Percentiles rank a stretch among this genome's conserved stretches.
Conservation (phyloP, 2,888 invertebrate genomes). For the Azorinus chamasolen region DNA sequence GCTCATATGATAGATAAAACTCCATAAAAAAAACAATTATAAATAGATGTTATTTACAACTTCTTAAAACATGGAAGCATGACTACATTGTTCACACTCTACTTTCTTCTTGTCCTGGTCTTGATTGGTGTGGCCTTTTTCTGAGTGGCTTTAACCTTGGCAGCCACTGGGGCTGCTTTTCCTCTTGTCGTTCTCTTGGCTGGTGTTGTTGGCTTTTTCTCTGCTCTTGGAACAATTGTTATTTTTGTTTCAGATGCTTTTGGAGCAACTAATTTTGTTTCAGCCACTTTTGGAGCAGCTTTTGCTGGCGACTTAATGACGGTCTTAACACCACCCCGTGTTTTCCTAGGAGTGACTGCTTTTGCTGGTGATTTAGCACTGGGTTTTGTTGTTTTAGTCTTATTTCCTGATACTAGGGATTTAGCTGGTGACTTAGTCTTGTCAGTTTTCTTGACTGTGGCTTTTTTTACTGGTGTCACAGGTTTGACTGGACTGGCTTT, state of each 20-base stretch:
- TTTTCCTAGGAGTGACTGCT: neutral
- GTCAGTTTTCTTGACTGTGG: conserved; percentile 4
- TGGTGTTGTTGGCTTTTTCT: conserved; percentile 6
- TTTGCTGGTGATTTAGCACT: too few species aligned
- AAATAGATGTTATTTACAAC: too few species aligned
- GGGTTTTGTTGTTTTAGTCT: too few species aligned
- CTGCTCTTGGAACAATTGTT: neutral
- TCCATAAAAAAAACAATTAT: too few species aligned
- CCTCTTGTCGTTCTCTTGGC: conserved; percentile 15
- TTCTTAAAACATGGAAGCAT: too few species aligned
- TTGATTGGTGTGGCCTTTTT: too few species aligned
- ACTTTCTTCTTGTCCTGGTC: too few species aligned
- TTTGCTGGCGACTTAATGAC: neutral
- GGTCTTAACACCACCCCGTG: neutral
- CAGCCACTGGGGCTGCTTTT: conserved; percentile 15
- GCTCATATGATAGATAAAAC: too few species aligned
- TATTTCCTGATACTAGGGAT: too few species aligned
- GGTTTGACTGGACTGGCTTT: conserved; percentile 29
- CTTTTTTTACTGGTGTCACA: conserved; percentile 25
- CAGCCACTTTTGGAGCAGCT: neutral
- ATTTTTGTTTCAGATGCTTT: neutral
- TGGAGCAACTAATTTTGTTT: neutral
- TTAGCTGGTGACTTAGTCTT: neutral
- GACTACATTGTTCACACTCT: too few species aligned
- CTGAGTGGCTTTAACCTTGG: neutral